Percentiles rank a stretch among this genome's conserved stretches.
phyloP scores from a whole-genome alignment of 1,140 invertebrate species.

The Aphelenchoides fujianensis region DNA sequence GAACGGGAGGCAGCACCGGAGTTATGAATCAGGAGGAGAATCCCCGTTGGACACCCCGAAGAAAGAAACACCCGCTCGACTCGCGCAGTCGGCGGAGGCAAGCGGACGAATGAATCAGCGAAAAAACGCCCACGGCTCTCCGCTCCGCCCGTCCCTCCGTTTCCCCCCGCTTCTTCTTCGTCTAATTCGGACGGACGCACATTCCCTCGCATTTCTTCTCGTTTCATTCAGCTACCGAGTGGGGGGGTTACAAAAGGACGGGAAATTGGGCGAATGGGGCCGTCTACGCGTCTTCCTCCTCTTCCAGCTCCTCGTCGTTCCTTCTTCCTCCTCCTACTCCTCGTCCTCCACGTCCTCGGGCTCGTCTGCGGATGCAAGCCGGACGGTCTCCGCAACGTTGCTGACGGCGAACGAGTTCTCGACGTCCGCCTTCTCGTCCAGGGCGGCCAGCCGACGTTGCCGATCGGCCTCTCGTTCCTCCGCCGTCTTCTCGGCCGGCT shows the following conservation, averaged over 20 bases:
- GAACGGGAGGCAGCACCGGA: too few species aligned
- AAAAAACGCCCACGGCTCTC: too few species aligned
- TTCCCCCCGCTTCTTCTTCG: slow-evolving; percentile 10
- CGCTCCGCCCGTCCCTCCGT: too few species aligned
- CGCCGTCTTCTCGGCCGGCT: neutral
- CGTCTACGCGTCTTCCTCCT: too few species aligned
- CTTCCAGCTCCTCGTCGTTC: neutral
- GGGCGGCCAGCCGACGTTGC: neutral
- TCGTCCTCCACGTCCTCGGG: slow-evolving; percentile 2
- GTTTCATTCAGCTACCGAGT: too few species aligned
- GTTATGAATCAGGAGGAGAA: too few species aligned
- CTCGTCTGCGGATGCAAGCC: neutral
- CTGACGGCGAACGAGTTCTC: neutral
- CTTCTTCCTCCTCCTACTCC: slow-evolving; percentile 4
- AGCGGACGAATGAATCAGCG: too few species aligned
- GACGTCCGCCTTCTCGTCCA: neutral
- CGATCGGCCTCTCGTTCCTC: neutral
- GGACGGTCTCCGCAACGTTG: neutral
- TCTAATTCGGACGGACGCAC: neutral
- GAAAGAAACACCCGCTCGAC: too few species aligned
- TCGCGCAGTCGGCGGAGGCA: too few species aligned
- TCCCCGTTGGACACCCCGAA: too few species aligned
- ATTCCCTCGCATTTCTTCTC: neutral
- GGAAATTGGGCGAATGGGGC: too few species aligned
- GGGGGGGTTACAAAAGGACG: too few species aligned